Conservation (phyloP, 2,797 vertebrate species). For the Sebastes oblongus region DNA sequence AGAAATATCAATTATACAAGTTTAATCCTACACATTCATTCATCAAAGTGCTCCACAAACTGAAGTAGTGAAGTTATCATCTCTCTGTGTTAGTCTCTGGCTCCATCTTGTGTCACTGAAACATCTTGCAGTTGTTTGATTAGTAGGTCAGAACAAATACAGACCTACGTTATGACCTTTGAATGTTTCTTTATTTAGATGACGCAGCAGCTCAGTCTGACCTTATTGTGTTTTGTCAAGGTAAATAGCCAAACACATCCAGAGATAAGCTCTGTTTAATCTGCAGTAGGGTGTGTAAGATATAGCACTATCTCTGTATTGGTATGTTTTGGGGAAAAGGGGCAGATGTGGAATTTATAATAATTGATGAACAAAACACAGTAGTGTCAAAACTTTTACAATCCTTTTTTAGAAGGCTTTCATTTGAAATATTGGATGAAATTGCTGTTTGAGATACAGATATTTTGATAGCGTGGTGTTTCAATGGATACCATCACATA, state of each 20-base stretch:
- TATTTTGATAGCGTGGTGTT: not conserved
- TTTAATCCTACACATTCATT: not conserved
- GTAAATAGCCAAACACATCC: not conserved
- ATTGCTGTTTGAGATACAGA: not conserved
- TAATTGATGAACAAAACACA: not conserved
- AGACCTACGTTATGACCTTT: slow-evolving; percentile 1
- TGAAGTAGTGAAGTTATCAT: not conserved
- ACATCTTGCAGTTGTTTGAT: not conserved
- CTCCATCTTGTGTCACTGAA: slow-evolving; percentile 49
- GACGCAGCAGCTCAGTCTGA: not conserved
- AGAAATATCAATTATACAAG: not conserved
- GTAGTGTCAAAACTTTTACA: not conserved
- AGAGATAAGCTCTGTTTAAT: not conserved
- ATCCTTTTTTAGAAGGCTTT: not conserved
- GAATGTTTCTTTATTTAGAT: slow-evolving; percentile 11
- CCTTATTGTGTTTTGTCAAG: not conserved
- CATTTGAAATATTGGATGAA: not conserved
- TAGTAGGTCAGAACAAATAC: not conserved
- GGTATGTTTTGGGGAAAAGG: not conserved
- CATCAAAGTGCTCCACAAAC: not conserved
- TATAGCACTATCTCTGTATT: too few relatives aligned
- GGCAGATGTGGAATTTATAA: not conserved
- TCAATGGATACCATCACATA: not conserved
- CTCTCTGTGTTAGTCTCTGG: slow-evolving; percentile 1
- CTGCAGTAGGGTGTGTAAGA: not conserved